Base-by-base conservation (phyloP, 2,113 vertebrate genomes). In the Corvus cornix region DNA sequence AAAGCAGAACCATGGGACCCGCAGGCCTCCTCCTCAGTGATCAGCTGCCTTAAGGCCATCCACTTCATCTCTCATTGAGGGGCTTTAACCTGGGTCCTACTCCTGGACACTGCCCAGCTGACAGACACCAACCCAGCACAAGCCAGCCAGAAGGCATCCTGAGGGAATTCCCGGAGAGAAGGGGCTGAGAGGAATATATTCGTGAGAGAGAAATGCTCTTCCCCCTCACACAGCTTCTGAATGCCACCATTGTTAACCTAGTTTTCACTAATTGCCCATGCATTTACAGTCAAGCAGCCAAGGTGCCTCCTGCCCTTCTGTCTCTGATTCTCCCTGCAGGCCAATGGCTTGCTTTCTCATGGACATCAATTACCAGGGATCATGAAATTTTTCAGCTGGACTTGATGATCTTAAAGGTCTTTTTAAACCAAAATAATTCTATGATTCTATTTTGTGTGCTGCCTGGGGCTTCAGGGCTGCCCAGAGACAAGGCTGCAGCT, bases 31-130 rank as follows among this genome's bases (percentile, higher is more conserved):
- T 88, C 43, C 13, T 74, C 14, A 7, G 19, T 67, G 51, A 95
- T 91, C 95, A 96, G 95, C 84, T 95, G 84, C 96, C 88, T 28
- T 69, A 73, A 92, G 83, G 87, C 78, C 96, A 94, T 79, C 44
- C 37, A 63, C 63, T 76, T 58, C 66, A 48, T 76, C 31, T 44
- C 33, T 52, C 37, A 37, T 0, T 8, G 39, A 72, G 37, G 28
- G 19, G 30, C 35, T 86, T 88, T 63, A 67, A 21, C 48, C 31
- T 23, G 22, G 30, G 35, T 52, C 20, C 37, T 20, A 15, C 55
- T 60, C 44, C 75, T 69, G 49, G 56, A 67, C 48, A 39, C n/a
- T 51, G 63, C 23, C 53, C 77, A 52, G 44, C 3, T 26, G 52
- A 63, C 48, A 70, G 43, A 53, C 63, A 51, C 4, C 26, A 93